phyloP scores from a whole-genome alignment of 2,888 invertebrate genomes.

The Leptarthrus brevirostris region DNA sequence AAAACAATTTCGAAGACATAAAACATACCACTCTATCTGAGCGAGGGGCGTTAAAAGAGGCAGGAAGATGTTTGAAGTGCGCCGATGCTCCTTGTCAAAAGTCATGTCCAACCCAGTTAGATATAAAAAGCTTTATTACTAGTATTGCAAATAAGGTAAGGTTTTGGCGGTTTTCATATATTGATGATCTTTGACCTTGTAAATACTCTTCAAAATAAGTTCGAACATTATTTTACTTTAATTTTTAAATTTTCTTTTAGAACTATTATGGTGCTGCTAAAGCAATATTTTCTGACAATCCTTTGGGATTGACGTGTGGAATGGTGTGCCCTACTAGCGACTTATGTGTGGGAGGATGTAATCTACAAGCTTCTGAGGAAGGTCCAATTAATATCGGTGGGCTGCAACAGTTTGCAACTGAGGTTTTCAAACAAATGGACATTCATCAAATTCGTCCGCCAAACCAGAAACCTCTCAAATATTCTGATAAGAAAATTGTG shows the following conservation, averaged over 20 bases:
- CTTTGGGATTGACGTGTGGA: conserved; percentile 92
- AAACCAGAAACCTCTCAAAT: conserved; percentile 69
- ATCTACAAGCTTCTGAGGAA: conserved; percentile 94
- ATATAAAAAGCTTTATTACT: conserved; percentile 95
- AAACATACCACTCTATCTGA: conserved; percentile 98
- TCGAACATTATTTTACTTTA: background rate
- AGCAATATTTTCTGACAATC: conserved; percentile 96
- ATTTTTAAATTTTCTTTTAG: too few species aligned
- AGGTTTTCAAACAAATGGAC: conserved; percentile 95
- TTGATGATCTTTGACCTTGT: background rate
- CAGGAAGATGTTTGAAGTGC: conserved; percentile 89
- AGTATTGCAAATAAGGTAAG: conserved; percentile 90
- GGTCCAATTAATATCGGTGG: conserved; percentile 99
- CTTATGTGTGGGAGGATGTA: conserved; percentile 97
- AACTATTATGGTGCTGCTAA: conserved; percentile 99
- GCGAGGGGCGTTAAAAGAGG: conserved; percentile 90
- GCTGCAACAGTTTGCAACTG: conserved; percentile 96
- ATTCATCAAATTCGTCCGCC: conserved; percentile 89
- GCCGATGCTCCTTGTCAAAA: conserved; percentile 98
- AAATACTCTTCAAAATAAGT: background rate
- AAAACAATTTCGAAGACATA: conserved; percentile 95
- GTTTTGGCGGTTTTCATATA: too few species aligned
- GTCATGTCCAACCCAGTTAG: conserved; percentile 97
- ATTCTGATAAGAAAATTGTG: conserved; percentile 75
- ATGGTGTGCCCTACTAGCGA: conserved; percentile 99